A percentile compares a stretch with the other conserved stretches of the same genome.
Conservation (phyloP, 2,113 vertebrate genomes). For the Clarias batrachus region DNA sequence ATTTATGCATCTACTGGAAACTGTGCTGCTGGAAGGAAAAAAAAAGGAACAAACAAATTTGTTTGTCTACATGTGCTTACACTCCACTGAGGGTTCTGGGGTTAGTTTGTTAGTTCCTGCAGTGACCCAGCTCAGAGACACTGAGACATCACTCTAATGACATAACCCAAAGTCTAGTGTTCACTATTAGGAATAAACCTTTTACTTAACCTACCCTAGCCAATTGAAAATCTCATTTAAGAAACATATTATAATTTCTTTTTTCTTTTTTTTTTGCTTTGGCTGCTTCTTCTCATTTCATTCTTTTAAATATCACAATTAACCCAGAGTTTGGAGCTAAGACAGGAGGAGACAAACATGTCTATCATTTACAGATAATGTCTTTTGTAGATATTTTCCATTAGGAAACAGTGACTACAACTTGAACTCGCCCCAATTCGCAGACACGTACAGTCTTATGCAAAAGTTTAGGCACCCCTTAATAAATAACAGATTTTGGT, state of each 20-base stretch:
- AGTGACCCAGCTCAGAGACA: conserved; percentile 45
- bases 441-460: neutral
- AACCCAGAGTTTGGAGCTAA: neutral
- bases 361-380: neutral
- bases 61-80: neutral
- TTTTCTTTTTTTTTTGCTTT: conserved; percentile 14
- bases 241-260: conserved; percentile 37
- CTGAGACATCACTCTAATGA: conserved; percentile 51
- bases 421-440: neutral
- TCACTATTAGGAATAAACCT: conserved; percentile 39
- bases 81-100: conserved; percentile 25
- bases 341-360: neutral
- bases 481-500: neutral
- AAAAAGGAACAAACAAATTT: neutral
- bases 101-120: conserved; percentile 50
- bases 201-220: conserved; percentile 43
- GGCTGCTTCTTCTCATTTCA: neutral
- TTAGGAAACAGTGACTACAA: neutral
- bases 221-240: conserved; percentile 43
- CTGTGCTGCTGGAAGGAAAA: neutral
- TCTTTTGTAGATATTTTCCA: neutral
- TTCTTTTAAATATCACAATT: neutral
- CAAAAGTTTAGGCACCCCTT: neutral
- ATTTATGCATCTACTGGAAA: neutral
- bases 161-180: conserved; percentile 33